Evolutionary conservation across 2,113 vertebrate genomes (phyloP), one percentile per base, ranked within the genome.

Genomic region (Heliornis fulica): DNA sequence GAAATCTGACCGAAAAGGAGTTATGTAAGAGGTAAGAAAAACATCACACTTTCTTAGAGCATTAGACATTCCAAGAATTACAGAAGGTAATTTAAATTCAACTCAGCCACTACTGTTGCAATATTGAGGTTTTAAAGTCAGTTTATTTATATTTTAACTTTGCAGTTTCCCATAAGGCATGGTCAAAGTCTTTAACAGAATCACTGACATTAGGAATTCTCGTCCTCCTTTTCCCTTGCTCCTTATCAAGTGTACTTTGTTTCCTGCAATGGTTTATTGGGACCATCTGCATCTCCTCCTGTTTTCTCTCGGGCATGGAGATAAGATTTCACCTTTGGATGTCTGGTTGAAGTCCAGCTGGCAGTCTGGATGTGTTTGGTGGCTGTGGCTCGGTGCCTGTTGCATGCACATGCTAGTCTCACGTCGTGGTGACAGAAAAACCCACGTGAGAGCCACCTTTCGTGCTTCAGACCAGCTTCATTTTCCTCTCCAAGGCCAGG

Each of bases 61-160:
- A 94, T 90, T 89, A 96, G 88, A 96, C 91, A 94, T 97, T 95
- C 95, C 95, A 92, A 95, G 78, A 91, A 93, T 94, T 97, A 92
- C 94, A 97, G 95, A 95, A 91, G 95, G 96, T 96, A 97, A 97
- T 97, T 97, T 96, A 97, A 97, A 97, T 96, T 97, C 96, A 96
- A 91, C 95, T 96, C 96, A 96, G 95, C 90, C 90, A 25, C 95
- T 93, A 92, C 97, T 96, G 97, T 97, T 97, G 96, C 93, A 94
- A 94, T 96, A 95, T 88, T 95, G 95, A 96, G 96, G 93, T 94
- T 97, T 96, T 96, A 96, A 96, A 97, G 95, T 96, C 95, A 96
- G 95, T 95, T 96, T 97, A 96, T 97, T 97, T 97, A 97, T 97
- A 95, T 96, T 96, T 96, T 96, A 96, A 96, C 97, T 95, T 96